Conservation (phyloP, 2,888 invertebrate genomes). For the Drosophila pseudotalamancana region DNA sequence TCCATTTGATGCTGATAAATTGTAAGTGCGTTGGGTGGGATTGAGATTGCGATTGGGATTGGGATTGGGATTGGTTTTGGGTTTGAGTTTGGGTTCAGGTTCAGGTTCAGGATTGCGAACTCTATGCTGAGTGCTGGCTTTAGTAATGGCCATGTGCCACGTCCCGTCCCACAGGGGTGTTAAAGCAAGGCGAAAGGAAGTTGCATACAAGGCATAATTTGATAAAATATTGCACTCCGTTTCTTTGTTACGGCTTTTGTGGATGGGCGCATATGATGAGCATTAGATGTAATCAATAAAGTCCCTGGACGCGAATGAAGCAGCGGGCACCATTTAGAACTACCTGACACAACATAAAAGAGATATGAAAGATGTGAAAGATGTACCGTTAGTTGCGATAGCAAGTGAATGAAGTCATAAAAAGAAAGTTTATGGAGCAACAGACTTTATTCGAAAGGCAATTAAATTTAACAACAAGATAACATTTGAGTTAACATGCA, state of each 20-base stretch:
- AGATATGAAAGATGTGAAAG: neutral
- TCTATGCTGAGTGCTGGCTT: neutral
- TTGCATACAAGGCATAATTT: conserved; percentile 74
- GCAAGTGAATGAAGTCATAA: neutral
- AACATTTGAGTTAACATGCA: neutral
- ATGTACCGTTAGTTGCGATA: neutral
- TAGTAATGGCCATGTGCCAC: conserved; percentile 21
- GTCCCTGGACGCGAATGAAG: conserved; percentile 20
- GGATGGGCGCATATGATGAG: conserved; percentile 53
- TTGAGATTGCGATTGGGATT: conserved; percentile 12
- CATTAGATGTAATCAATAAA: conserved; percentile 74
- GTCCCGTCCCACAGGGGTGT: conserved; percentile 62
- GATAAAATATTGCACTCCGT: conserved; percentile 73
- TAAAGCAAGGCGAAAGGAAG: conserved; percentile 54
- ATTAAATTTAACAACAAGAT: too few relatives aligned
- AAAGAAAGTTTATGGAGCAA: too few relatives aligned
- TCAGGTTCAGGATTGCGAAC: conserved; percentile 3
- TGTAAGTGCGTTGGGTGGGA: conserved; percentile 68
- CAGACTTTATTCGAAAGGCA: too few relatives aligned
- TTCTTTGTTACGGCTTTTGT: conserved; percentile 36
- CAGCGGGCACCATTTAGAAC: conserved; percentile 18
- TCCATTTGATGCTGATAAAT: conserved; percentile 79
- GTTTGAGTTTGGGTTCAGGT: conserved; percentile 5
- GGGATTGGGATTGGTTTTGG: conserved; percentile 3
- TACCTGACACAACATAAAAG: conserved; percentile 9